Conservation (phyloP, 2,797 vertebrate species). For the Sebastolobus altivelis region DNA sequence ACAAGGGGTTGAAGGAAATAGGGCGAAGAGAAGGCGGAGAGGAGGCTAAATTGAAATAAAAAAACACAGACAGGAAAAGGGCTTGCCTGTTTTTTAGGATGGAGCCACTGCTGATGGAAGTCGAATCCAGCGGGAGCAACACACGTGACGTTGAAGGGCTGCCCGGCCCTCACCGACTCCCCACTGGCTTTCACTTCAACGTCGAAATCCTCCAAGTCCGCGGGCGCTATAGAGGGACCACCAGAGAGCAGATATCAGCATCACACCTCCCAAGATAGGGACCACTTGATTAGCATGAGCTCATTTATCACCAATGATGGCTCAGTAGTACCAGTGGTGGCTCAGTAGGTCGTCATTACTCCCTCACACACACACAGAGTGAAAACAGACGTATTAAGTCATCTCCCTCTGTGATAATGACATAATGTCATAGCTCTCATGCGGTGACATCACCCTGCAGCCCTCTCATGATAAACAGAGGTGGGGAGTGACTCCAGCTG, state of each 20-base stretch:
- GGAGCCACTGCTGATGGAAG: slow-evolving; percentile 92
- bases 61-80: neutral
- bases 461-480: slow-evolving; percentile 36
- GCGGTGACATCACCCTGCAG: slow-evolving; percentile 64
- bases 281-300: slow-evolving; percentile 43
- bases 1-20: slow-evolving; percentile 46
- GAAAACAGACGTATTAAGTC: slow-evolving; percentile 62
- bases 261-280: slow-evolving; percentile 18
- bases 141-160: slow-evolving; percentile 91
- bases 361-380: slow-evolving; percentile 35
- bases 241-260: slow-evolving; percentile 53
- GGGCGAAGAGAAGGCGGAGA: slow-evolving; percentile 11
- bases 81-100: slow-evolving; percentile 91
- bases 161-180: slow-evolving; percentile 89
- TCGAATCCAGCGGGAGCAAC: slow-evolving; percentile 84
- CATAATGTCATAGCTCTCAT: slow-evolving; percentile 59
- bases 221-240: slow-evolving; percentile 37
- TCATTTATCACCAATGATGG: slow-evolving; percentile 47
- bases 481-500: slow-evolving; percentile 57
- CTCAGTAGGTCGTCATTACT: slow-evolving; percentile 37
- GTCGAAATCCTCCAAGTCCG: slow-evolving; percentile 82
- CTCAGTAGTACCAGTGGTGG: slow-evolving; percentile 19
- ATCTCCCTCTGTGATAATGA: slow-evolving; percentile 62
- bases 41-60: slow-evolving; percentile 12
- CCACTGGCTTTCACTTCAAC: slow-evolving; percentile 89